Evolutionary conservation across 2,888 invertebrate species (phyloP), one percentile per base, ranked within the genome.

Genomic region (Nebria salina): DNA sequence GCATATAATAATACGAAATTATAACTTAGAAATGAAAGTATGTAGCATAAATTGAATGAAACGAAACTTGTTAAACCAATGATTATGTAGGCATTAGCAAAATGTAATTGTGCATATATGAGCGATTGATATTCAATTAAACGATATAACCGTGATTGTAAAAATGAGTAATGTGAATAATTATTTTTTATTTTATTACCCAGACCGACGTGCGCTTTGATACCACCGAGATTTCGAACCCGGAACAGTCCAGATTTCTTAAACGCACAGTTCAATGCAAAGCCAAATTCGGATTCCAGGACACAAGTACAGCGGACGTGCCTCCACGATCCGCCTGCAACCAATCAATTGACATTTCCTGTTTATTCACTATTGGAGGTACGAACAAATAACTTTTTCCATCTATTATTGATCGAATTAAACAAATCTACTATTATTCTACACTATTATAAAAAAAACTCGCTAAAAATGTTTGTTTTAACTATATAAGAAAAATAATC

Each of bases 171-270:
- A 54, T 11, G 54, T 54, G 54, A 26, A 70, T 34, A 70, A 34
- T 70, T 70, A 70, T 70, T 70, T 70, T 26, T 68, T 68, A 25
- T 25, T 70, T 70, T 70, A 70, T 94, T 93, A 96, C 96, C 96
- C 91, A 96, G 92, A 90, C 96, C 96, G 88, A 96, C 94, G 91
- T 95, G 96, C 87, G 96, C 95, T 91, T 96, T 96, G 88, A 96
- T 91, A 86, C 96, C 96, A 88, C 97, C 97, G 86, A 97, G 93
- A 90, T 96, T 96, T 90, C 96, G 92, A 86, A 97, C 95, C 88
- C 97, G 93, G 92, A 97, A 96, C 86, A 97, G 92, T 86, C 96
- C 95, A 85, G 96, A 95, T 90, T 97, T 96, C 92, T 96, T 96
- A 93, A 97, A 96, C 88, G 95, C 96, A 91, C 97, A 97, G 92